phyloP scores from a whole-genome alignment of 2,888 invertebrate species.

The Drosophila dives region DNA sequence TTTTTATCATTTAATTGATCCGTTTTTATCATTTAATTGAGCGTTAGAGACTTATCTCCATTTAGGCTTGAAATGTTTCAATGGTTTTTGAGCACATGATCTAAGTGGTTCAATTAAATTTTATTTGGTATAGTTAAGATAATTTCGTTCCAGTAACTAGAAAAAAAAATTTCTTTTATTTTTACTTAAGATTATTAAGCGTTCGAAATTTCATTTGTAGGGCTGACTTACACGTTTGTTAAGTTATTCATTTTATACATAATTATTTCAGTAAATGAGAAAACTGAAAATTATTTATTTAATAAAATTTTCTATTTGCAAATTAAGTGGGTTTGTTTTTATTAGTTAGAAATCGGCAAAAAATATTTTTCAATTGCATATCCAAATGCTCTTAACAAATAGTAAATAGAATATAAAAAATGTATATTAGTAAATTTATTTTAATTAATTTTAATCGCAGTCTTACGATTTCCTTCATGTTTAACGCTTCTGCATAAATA shows the following conservation, averaged over 20 bases:
- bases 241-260: neutral
- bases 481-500: neutral
- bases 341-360: neutral
- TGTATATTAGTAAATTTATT: neutral
- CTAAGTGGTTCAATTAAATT: no score
- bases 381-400: neutral
- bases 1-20: neutral
- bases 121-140: neutral
- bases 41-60: neutral
- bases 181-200: neutral
- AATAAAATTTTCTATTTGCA: rapidly evolving
- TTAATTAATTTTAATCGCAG: neutral
- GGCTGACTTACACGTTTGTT: neutral
- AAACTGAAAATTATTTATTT: neutral
- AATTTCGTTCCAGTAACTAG: neutral
- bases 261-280: no score
- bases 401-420: neutral
- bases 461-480: no score
- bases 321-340: neutral
- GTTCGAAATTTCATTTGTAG: neutral
- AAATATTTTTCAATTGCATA: neutral
- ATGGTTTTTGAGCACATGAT: no score
- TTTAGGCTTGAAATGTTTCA: neutral
- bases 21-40: neutral
- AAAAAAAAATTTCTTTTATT: neutral